Evolutionary conservation across 1,140 invertebrate species (phyloP), one percentile per base, ranked within the genome.

Genomic region (Patella vulgata): DNA sequence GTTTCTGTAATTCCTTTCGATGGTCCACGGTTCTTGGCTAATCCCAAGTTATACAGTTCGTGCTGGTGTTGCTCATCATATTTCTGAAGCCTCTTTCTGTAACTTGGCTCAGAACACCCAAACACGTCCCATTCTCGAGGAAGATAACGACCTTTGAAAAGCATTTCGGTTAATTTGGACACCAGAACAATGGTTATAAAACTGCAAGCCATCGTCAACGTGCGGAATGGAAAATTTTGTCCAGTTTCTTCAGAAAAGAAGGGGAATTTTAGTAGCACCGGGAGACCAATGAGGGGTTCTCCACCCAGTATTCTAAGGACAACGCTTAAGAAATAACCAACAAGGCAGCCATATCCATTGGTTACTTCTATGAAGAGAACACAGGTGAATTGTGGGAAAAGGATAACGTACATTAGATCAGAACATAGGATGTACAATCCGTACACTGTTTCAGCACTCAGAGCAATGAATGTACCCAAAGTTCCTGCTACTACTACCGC

Each of bases 311-410:
- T 79, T 6, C 96, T 88, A 11, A 97, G 90, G 17, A 93, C 47
- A 39, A 97, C 88, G 0, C 94, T 95, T 66, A 96, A 87, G 63
- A 95, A 89, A 79, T 95, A 95, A 42, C 83, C 84, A 28, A 71
- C 46, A 28, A 98, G 83, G 25, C 94, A 97, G 25, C 96, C 96
- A 82, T 99, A 99, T 0, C 95, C 96, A 85, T 99, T 98, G 85
- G 6, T 36, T 8, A 36, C 33, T 8, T 36, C 33, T 8, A 52
- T n/a, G 28, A 27, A 52, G 17, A 52, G 50, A 52, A 48, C 68
- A 25, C 70, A 63, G 12, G 68, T 67, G 6, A 78, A 56, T 54
- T 78, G 74, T 25, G 76, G 75, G 54, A 77, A 73, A 17, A 71
- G 64, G 17, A 71, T 55, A 8, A 77, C 75, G 52, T 71, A 75